phyloP scores from a whole-genome alignment of 2,797 vertebrate species.

The Apodemus agrarius region DNA sequence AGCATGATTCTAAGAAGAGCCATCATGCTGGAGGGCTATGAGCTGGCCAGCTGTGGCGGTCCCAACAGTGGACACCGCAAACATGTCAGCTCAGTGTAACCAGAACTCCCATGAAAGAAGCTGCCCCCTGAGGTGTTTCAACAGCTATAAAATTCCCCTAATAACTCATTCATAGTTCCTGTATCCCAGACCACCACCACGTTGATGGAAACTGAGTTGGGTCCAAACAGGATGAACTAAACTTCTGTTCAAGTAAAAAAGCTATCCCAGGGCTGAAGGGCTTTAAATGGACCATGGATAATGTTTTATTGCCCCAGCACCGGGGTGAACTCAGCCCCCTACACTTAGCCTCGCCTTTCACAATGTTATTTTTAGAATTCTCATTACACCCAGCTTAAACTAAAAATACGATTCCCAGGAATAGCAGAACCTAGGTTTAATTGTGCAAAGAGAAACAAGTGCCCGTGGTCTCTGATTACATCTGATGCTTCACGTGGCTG shows the following conservation, averaged over 20 bases:
- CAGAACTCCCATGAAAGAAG: conserved; percentile 30
- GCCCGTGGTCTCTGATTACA: conserved; percentile 51
- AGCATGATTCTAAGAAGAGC: background rate
- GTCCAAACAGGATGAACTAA: conserved; percentile 68
- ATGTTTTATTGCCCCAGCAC: conserved; percentile 55
- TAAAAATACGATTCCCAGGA: conserved; percentile 79
- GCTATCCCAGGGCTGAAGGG: conserved; percentile 33
- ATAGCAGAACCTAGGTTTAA: conserved; percentile 67
- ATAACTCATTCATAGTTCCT: background rate
- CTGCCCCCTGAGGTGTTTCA: background rate
- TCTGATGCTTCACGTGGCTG: background rate
- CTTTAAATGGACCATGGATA: conserved; percentile 71
- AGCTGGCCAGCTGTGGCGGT: conserved; percentile 26
- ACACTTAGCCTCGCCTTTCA: conserved; percentile 75
- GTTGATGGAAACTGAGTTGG: conserved; percentile 48
- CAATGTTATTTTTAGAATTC: conserved; percentile 76
- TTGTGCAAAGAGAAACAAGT: conserved; percentile 37
- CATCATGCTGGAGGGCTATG: background rate
- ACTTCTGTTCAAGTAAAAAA: conserved; percentile 50
- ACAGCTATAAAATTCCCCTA: background rate
- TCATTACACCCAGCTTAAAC: conserved; percentile 75
- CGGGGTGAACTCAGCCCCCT: conserved; percentile 61
- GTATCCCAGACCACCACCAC: conserved; percentile 54
- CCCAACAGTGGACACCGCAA: background rate
- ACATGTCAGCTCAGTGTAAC: background rate